Conservation (phyloP, 2,797 vertebrate species). For the Tarsius wallacei region DNA sequence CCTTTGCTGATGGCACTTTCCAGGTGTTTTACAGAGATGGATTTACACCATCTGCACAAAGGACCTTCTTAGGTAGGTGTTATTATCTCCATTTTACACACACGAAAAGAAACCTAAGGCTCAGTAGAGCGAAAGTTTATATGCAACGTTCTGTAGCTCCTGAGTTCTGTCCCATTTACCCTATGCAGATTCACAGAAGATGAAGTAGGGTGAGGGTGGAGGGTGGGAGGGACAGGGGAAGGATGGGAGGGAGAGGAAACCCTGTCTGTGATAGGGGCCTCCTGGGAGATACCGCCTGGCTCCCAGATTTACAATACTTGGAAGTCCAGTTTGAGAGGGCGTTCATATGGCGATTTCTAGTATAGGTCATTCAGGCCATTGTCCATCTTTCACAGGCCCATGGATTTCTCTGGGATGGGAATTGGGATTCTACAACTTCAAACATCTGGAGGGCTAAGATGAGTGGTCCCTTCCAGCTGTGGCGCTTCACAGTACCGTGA, state of each 20-base stretch:
- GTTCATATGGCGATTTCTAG: background rate
- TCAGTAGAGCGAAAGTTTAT: background rate
- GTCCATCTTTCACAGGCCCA: background rate
- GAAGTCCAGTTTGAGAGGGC: background rate
- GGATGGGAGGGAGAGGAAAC: background rate
- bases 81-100: background rate
- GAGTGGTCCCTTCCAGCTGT: background rate
- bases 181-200: background rate
- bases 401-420: background rate
- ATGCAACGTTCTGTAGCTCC: background rate
- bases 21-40: background rate
- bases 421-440: background rate
- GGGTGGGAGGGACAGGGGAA: too few relatives aligned
- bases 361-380: background rate
- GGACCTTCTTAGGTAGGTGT: background rate
- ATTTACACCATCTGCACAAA: background rate
- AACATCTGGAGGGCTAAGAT: background rate
- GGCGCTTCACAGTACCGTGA: background rate
- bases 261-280: fast-evolving
- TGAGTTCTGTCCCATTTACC: background rate
- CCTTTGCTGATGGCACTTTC: background rate
- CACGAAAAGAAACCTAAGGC: background rate
- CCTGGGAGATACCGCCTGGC: background rate
- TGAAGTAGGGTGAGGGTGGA: too few relatives aligned
- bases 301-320: background rate